Evolutionary conservation across 2,888 invertebrate species (phyloP).

Genomic region (Diaprepes abbreviatus): DNA sequence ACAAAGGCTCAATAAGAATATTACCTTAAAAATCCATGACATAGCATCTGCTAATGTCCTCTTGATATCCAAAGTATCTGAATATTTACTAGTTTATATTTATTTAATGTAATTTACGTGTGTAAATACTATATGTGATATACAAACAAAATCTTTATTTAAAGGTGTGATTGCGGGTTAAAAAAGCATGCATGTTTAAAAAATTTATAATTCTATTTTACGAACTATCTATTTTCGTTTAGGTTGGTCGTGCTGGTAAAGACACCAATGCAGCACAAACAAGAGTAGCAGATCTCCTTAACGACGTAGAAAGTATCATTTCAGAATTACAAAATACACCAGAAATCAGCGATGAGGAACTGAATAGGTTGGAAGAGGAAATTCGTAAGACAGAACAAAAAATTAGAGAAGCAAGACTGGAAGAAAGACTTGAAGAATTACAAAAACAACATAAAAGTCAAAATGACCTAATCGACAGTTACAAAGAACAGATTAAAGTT

Average conservation of each 20-base stretch:
- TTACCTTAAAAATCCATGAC: too few relatives aligned
- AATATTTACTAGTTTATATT: too few relatives aligned
- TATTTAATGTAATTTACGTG: too few relatives aligned
- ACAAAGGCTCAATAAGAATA: too few relatives aligned
- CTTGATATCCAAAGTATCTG: too few relatives aligned
- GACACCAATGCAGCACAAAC: conserved; percentile 85
- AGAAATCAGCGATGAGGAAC: conserved; percentile 77
- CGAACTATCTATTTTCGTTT: conserved; percentile 7
- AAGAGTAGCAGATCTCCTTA: conserved; percentile 85
- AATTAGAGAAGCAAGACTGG: conserved; percentile 80
- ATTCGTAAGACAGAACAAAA: conserved; percentile 80
- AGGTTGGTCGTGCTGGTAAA: conserved; percentile 91
- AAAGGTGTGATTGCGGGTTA: too few relatives aligned
- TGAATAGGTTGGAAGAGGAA: conserved; percentile 74
- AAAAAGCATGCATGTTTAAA: too few relatives aligned
- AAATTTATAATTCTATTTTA: neutral
- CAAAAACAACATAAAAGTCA: conserved; percentile 73
- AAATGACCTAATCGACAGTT: conserved; percentile 81
- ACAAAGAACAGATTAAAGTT: conserved; percentile 81
- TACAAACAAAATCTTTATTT: too few relatives aligned
- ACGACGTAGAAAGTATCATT: conserved; percentile 83
- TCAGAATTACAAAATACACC: conserved; percentile 82
- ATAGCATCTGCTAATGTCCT: too few relatives aligned
- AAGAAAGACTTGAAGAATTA: conserved; percentile 80
- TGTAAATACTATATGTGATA: too few relatives aligned